Conservation (phyloP, 2,113 vertebrate species). For the Sphyrna mokarran region DNA sequence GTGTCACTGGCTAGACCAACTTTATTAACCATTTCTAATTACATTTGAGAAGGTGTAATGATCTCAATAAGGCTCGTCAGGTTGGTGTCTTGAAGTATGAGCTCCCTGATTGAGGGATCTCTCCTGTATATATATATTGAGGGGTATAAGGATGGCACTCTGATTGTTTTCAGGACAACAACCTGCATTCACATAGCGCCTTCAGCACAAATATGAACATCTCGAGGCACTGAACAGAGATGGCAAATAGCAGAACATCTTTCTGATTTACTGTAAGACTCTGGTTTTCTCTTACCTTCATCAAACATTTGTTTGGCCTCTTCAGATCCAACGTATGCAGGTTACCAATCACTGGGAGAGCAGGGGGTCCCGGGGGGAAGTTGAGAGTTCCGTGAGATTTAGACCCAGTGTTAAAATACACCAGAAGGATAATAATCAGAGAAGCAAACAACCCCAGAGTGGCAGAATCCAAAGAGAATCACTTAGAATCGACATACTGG, state of each 20-base stretch:
- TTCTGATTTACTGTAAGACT: not conserved
- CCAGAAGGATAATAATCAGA: slow-evolving; percentile 40
- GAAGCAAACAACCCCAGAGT: not conserved
- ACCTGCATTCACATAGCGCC: no score
- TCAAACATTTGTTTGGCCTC: slow-evolving; percentile 55
- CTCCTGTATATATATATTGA: no score
- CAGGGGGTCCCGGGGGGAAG: slow-evolving; percentile 64
- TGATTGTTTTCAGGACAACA: no score
- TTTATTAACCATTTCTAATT: no score
- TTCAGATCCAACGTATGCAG: slow-evolving; percentile 54
- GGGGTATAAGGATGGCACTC: no score
- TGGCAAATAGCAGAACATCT: not conserved
- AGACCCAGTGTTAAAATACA: slow-evolving; percentile 44
- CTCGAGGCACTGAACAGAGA: not conserved
- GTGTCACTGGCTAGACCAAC: no score
- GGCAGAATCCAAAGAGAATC: slow-evolving; percentile 42
- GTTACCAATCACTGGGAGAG: slow-evolving; percentile 63
- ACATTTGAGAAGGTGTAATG: no score
- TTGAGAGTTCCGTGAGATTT: slow-evolving; percentile 40
- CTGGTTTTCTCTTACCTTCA: slow-evolving; percentile 52
- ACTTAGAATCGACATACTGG: slow-evolving; percentile 44
- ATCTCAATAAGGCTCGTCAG: no score
- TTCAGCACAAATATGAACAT: no score
- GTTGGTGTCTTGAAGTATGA: no score
- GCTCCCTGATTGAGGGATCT: no score